A percentile compares a stretch with the other conserved stretches of the same genome.
Evolutionary conservation across 2,113 vertebrate genomes (phyloP).

Genomic region (Dipodomys spectabilis): DNA sequence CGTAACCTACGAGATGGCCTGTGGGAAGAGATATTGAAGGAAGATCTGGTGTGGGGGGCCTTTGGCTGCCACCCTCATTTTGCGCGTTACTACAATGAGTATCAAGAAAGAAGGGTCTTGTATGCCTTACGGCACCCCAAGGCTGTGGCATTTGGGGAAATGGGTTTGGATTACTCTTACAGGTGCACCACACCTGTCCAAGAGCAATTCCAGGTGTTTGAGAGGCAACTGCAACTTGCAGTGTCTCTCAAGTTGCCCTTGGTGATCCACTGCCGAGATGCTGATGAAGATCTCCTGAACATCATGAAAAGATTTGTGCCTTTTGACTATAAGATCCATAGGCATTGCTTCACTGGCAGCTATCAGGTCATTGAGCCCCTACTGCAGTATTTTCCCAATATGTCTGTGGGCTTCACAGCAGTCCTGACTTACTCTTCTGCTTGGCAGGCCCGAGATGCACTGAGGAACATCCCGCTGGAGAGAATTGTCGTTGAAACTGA

Average conservation of each 20-base stretch:
- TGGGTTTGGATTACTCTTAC: conserved; percentile 92
- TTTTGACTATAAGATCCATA: conserved; percentile 92
- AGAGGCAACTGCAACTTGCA: conserved; percentile 89
- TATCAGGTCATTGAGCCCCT: conserved; percentile 80
- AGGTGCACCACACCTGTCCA: conserved; percentile 87
- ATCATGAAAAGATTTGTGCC: conserved; percentile 92
- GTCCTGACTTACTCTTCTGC: conserved; percentile 88
- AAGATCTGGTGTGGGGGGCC: conserved; percentile 93
- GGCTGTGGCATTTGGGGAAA: conserved; percentile 92
- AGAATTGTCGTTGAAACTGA: conserved; percentile 91
- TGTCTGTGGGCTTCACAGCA: conserved; percentile 92
- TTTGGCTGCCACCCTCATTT: conserved; percentile 96
- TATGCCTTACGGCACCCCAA: conserved; percentile 91
- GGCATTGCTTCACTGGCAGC: conserved; percentile 91
- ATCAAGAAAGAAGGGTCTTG: conserved; percentile 87
- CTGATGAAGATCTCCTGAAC: conserved; percentile 89
- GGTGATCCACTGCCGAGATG: conserved; percentile 92
- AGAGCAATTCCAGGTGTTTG: conserved; percentile 90
- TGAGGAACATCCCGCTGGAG: conserved; percentile 86
- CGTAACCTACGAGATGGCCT: conserved; percentile 82
- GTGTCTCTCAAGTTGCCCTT: conserved; percentile 90
- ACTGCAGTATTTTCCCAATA: conserved; percentile 80
- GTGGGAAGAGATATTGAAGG: conserved; percentile 89
- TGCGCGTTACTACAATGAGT: conserved; percentile 86
- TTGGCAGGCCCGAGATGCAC: conserved; percentile 78